Evolutionary conservation across 35 echinoderm and acorn worm species (phyloP), one percentile per base, ranked within the genome.

Genomic region (Ptychodera flava): DNA sequence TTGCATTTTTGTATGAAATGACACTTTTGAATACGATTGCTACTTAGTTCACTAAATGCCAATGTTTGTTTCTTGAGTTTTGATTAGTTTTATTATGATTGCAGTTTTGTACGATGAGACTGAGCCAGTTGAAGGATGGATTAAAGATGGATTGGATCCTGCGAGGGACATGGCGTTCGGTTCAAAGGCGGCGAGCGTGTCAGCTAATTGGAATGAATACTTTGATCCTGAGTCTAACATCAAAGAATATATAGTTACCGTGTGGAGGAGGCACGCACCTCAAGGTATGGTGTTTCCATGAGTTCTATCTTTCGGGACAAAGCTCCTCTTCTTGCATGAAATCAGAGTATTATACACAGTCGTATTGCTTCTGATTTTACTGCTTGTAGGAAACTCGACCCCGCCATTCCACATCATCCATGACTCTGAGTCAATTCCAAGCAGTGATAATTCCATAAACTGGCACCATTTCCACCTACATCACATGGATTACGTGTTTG

Each of bases 401-500:
- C n/a, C n/a, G n/a, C n/a, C n/a, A n/a, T 90, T 90, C 79, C 81
- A 90, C 29, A 31, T 85, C 52, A 90, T 90, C 53, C 88, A 90
- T 76, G 37, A 84, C 27, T 29, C 88, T 16, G 88, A 90, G 15
- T 78, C 88, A 33, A 76, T 90, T 77, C 64, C 81, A 1, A 52
- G n/a, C 15, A 36, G 78, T 28, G 33, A 45, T 30, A 35, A 81
- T 33, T 84, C 27, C 12, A 36, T 90, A 37, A 76, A 90, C 76
- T 90, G 88, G 88, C 88, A 90, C 85, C 88, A 90, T 33, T 90
- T 90, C 88, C 88, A 90, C 34, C 88, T 90, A 22, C 80, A 85
- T 30, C 80, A 90, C 45, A 83, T 78, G 28, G 88, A 90, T 35
- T 33, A 90, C 31, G 88, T 90, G 1, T 90, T 83, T 35, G 30